Evolutionary conservation across 92 coral and sea anemone genomes (phyloP).

Genomic region (Epizoanthus ramosus): DNA sequence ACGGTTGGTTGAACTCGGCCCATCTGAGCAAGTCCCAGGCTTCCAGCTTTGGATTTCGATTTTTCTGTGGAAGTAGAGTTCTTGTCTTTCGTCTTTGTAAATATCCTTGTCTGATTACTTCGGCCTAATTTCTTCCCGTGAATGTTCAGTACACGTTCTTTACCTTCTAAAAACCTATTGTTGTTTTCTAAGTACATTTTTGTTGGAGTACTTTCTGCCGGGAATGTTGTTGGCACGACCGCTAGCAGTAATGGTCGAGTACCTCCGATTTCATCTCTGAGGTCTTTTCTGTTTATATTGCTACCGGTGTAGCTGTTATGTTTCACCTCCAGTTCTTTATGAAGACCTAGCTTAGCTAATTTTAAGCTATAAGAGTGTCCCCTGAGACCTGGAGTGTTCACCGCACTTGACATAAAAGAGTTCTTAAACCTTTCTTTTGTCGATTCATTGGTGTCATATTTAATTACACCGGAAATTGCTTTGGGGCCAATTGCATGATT

Average conservation of each 20-base stretch:
- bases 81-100: not conserved
- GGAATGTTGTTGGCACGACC: not conserved
- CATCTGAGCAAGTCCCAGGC: not conserved
- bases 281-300: not conserved
- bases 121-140: not conserved
- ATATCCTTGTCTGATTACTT: not conserved
- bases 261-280: not conserved
- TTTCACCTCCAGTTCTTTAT: not conserved
- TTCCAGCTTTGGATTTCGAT: not conserved
- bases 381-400: not conserved
- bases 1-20: conserved; percentile 9
- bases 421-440: not conserved
- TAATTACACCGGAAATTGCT: not conserved
- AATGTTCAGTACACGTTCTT: not conserved
- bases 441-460: not conserved
- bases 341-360: not conserved
- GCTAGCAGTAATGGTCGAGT: not conserved
- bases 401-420: not conserved
- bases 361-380: not conserved
- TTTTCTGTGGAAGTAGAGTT: not conserved
- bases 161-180: not conserved
- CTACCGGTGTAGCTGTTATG: not conserved
- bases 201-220: not conserved
- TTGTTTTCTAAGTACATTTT: not conserved
- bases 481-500: not conserved